Evolutionary conservation across 30 jellyfish, hydroid and myxozoan species (phyloP), one percentile per base, ranked within the genome.

Genomic region (Chrysaora quinquecirrha): DNA sequence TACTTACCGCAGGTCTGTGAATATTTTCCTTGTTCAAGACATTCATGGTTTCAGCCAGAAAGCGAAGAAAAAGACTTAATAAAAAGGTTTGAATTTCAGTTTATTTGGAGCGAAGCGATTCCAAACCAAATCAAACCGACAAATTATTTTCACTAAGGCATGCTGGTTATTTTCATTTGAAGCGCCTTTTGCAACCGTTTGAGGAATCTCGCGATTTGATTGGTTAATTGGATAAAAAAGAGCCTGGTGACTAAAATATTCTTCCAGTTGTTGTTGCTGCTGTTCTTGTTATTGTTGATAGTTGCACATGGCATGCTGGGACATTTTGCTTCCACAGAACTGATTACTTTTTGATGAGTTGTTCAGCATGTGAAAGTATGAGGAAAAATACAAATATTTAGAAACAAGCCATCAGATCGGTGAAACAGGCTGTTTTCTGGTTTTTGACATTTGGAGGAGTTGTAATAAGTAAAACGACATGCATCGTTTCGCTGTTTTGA

Each of bases 181-280:
- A 72, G 82, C 82, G 82, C 82, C n/a, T 43, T 34, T 72, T 22
- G 67, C 27, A 72, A 72, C 84, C 71, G 84, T 47, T 72, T 2
- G 68, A 9, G 22, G 10, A 19, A 3, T 71, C 1, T 4, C 82
- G 82, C 54, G 82, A 71, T 71, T 68, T 71, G 82, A 71, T 71
- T 71, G 82, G 82, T 19, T 46, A 46, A 71, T 71, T 71, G 22
- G 31, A 71, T 21, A 21, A 19, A 7, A 3, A 1, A 21, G 23
- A 43, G 68, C 29, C 68, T 9, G 68, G 68, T 52, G 68, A 43
- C 58, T 9, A 43, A 6, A 6, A 6, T 43, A 16, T 43, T 16
- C 58, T 9, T 43, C 16, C 16, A 43, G 16, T 43, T 6, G 58
- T n/a, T n/a, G n/a, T n/a, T n/a, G n/a, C n/a, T 38, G 14, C 54